Evolutionary conservation across 2,888 invertebrate species (phyloP), one percentile per base, ranked within the genome.

Genomic region (Platycheirus rosarum): DNA sequence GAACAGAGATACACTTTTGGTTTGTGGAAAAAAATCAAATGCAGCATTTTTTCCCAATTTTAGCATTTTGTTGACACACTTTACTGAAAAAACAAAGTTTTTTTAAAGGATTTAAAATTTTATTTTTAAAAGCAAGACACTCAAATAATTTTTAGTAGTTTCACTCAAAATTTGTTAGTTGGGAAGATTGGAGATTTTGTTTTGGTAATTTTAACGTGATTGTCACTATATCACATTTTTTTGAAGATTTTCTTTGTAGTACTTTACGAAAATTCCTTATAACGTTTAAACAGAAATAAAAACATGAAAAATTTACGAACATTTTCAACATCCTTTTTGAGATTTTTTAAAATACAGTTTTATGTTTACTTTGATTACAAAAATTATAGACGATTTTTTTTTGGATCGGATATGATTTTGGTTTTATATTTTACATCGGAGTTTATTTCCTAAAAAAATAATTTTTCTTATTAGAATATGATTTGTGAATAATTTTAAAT

Each of bases 401-500:
- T 79, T 75, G 78, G 49, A 70, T 77, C 71, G 84, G 66, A 76
- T 77, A 78, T 75, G 76, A 85, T 84, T 84, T 86, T 86, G 87
- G 85, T 85, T 88, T 89, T 87, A 87, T 85, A 87, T 87, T 88
- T 86, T 88, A 89, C 87, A 89, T 89, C 89, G 89, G 87, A 88
- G 87, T 87, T 89, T 89, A 88, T 85, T 88, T 88, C 89, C 89
- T 89, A 87, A 85, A 87, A n/a, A 82, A 63, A 77, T 82, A 77
- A 73, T 65, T 55, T 55, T 26, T 37, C 26, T n/a, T 37, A 77
- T 77, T 71, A 82, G 37, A 63, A 66, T 48, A 53, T 48, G 53
- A n/a, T 26, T 62, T 46, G 1, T 35, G 13, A 42, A 49, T n/a
- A 2, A 13, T 35, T 46, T 63, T 9, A 29, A 26, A 11, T 18